Evolutionary conservation across 2,113 vertebrate genomes (phyloP).

Genomic region (Scomber colias): DNA sequence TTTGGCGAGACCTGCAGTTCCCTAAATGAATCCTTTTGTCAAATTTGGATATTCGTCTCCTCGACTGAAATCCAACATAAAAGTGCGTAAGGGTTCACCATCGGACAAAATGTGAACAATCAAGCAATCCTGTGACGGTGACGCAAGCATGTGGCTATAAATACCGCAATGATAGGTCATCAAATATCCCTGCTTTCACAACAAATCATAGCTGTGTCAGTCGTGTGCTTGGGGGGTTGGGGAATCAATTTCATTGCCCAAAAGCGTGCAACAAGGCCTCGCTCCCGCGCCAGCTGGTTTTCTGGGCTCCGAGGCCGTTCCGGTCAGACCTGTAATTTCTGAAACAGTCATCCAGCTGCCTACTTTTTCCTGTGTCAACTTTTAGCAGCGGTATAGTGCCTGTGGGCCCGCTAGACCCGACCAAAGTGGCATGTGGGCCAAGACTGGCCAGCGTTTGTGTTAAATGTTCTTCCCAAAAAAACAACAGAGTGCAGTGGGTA

Average conservation of each 20-base stretch:
- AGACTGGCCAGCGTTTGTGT: constrained; percentile 64
- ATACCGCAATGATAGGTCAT: constrained; percentile 78
- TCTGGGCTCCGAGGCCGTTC: constrained; percentile 65
- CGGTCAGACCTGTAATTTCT: constrained; percentile 84
- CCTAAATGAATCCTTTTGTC: constrained; percentile 49
- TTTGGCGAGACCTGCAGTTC: background rate
- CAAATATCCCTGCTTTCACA: constrained; percentile 79
- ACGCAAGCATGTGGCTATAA: constrained; percentile 73
- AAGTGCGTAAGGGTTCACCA: constrained; percentile 43
- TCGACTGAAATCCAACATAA: background rate
- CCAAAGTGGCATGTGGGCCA: constrained; percentile 74
- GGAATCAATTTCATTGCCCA: constrained; percentile 62
- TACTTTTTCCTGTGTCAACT: constrained; percentile 84
- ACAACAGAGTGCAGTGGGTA: constrained; percentile 39
- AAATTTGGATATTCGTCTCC: constrained; percentile 19
- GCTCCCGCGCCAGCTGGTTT: constrained; percentile 73
- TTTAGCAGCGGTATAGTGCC: constrained; percentile 79
- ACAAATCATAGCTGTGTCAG: constrained; percentile 75
- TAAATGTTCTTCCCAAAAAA: constrained; percentile 72
- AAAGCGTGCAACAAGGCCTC: constrained; percentile 76
- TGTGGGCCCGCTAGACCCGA: constrained; percentile 63
- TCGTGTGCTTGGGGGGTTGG: constrained; percentile 32
- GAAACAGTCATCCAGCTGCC: constrained; percentile 78
- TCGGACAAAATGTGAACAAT: constrained; percentile 54
- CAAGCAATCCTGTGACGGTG: constrained; percentile 61